Conservation (phyloP, 2,113 vertebrate species). For the Anthoscopus minutus region DNA sequence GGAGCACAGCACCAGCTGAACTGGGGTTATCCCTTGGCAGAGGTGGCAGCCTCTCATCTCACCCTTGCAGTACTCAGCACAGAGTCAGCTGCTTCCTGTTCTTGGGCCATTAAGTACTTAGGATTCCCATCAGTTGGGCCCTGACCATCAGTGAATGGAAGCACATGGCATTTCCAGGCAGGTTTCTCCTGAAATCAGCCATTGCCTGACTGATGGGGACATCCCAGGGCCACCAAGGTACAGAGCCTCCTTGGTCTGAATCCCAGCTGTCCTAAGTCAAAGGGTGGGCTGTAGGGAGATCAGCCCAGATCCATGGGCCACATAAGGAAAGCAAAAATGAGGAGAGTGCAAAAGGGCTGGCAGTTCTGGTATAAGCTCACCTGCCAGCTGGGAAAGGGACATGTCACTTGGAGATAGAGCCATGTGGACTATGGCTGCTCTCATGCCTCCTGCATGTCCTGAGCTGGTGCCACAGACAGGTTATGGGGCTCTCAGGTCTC, state of each 20-base stretch:
- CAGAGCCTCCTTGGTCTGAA: not conserved
- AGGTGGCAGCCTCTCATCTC: not conserved
- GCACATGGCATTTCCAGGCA: not conserved
- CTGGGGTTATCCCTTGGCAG: not conserved
- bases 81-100: not conserved
- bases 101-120: not conserved
- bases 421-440: not conserved
- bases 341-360: not conserved
- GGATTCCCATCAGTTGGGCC: not conserved
- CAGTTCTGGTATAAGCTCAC: not conserved
- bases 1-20: not conserved
- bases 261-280: not conserved
- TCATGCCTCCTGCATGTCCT: not conserved
- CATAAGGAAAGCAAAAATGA: not conserved
- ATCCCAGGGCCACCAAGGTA: not conserved
- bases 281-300: not conserved
- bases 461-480: not conserved
- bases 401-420: not conserved
- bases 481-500: not conserved
- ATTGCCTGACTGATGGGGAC: not conserved
- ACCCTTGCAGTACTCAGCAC: fast-evolving
- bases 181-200: not conserved
- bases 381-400: not conserved
- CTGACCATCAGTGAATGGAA: not conserved
- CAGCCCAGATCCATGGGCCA: not conserved